A percentile compares a stretch with the other conserved stretches of the same genome.
Evolutionary conservation across 2,113 vertebrate genomes (phyloP).

Genomic region (Channa argus): DNA sequence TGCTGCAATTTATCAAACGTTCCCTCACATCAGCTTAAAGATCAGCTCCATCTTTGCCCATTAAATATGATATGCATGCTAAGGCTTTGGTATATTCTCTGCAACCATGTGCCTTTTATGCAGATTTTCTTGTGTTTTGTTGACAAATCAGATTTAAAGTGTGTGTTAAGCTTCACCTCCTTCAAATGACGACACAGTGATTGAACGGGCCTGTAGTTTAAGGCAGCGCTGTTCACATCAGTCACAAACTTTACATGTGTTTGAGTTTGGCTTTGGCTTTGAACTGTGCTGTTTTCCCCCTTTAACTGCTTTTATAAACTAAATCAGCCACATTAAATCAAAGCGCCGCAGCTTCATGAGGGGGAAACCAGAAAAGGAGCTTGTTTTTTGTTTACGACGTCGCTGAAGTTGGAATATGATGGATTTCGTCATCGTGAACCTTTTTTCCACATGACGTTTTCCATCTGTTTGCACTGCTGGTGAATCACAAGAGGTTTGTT

Average conservation of each 20-base stretch:
- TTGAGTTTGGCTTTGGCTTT: slow-evolving; percentile 42
- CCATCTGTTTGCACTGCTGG: slow-evolving; percentile 11
- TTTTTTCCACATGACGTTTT: slow-evolving; percentile 30
- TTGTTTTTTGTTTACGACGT: slow-evolving; percentile 55
- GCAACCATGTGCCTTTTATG: background rate
- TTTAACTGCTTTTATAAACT: slow-evolving; percentile 27
- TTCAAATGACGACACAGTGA: background rate
- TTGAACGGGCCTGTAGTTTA: background rate
- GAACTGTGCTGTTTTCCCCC: slow-evolving; percentile 2
- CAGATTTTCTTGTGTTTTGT: slow-evolving; percentile 1
- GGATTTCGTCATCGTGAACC: slow-evolving; percentile 31
- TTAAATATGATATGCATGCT: background rate
- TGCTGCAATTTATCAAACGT: background rate
- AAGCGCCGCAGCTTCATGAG: slow-evolving; percentile 31
- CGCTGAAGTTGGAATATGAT: slow-evolving; percentile 30
- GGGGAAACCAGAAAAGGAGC: background rate
- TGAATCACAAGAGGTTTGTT: slow-evolving; percentile 44
- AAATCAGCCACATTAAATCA: slow-evolving; percentile 35
- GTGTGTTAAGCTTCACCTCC: background rate
- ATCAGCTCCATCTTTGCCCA: background rate
- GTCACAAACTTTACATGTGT: slow-evolving; percentile 49
- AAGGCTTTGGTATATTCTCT: slow-evolving; percentile 1
- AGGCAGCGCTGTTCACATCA: slow-evolving; percentile 16
- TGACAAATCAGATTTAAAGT: background rate
- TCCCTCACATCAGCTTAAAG: background rate